phyloP scores from a whole-genome alignment of 35 echinoderm and acorn worm species.

The Anneissia japonica region DNA sequence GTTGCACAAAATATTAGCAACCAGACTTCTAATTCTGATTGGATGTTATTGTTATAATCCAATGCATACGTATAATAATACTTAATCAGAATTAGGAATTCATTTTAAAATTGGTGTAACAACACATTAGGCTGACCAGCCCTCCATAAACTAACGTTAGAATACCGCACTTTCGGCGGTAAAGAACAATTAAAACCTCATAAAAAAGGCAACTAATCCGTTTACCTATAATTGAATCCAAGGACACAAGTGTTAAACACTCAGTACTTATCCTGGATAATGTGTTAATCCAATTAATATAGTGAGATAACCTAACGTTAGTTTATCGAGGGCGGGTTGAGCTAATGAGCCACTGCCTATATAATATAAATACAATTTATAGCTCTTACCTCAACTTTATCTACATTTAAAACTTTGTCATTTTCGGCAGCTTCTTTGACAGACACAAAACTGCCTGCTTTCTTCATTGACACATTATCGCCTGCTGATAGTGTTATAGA shows the following conservation, averaged over 20 bases:
- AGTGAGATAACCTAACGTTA: neutral
- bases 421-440: slow-evolving; percentile 54
- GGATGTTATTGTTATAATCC: too few species aligned
- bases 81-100: too few species aligned
- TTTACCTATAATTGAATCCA: neutral
- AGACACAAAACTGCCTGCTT: slow-evolving; percentile 49
- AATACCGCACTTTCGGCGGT: too few species aligned
- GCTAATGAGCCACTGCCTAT: neutral
- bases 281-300: neutral
- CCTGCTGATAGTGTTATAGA: slow-evolving; percentile 15
- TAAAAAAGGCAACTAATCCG: too few species aligned
- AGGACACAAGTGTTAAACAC: neutral
- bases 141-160: too few species aligned
- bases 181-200: too few species aligned
- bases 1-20: too few species aligned
- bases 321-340: neutral
- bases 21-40: too few species aligned
- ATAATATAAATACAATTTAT: neutral
- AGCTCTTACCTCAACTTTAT: slow-evolving; percentile 1
- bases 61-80: too few species aligned
- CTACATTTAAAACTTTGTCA: neutral
- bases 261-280: neutral
- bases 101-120: too few species aligned
- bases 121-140: too few species aligned
- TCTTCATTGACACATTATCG: slow-evolving; percentile 12